Conservation (phyloP, 2,888 invertebrate species). For the Panzeria rudis region DNA sequence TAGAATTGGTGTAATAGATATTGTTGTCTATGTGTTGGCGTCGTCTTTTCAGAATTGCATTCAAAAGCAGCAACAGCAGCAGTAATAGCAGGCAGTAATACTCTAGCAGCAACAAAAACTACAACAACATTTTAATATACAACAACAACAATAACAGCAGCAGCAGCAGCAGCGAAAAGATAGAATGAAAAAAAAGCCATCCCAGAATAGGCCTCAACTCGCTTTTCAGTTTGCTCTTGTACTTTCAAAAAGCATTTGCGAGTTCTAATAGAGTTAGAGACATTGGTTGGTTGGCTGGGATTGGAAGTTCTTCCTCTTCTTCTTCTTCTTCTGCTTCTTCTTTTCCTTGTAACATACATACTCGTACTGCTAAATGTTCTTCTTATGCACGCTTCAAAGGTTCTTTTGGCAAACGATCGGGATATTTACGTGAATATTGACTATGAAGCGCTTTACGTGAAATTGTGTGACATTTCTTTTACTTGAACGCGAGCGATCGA, state of each 20-base stretch:
- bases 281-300: slow-evolving; percentile 68
- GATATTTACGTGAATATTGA: slow-evolving; percentile 72
- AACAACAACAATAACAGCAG: slow-evolving; percentile 50
- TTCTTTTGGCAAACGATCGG: slow-evolving; percentile 72
- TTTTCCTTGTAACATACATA: slow-evolving; percentile 27
- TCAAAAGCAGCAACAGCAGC: slow-evolving; percentile 70
- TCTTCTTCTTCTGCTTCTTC: slow-evolving; percentile 15
- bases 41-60: slow-evolving; percentile 71
- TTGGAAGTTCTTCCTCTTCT: slow-evolving; percentile 65
- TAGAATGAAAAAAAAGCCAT: slow-evolving; percentile 64
- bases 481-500: slow-evolving; percentile 1
- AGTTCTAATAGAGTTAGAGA: slow-evolving; percentile 69
- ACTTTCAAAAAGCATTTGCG: slow-evolving; percentile 59
- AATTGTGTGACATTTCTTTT: slow-evolving; percentile 47
- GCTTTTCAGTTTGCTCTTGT: slow-evolving; percentile 70
- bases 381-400: slow-evolving; percentile 71
- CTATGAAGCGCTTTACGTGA: slow-evolving; percentile 69
- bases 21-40: slow-evolving; percentile 69
- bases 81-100: slow-evolving; percentile 60
- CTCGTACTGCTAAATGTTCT: slow-evolving; percentile 60
- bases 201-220: slow-evolving; percentile 72
- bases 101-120: slow-evolving; percentile 54
- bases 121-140: slow-evolving; percentile 58
- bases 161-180: slow-evolving; percentile 34
- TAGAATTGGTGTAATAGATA: slow-evolving; percentile 64